These are phyloP conservation scores for Loris lydekkerianus DNA, from an alignment of 2,797 vertebrate genomes.

Conservation along the genomic window DNA sequence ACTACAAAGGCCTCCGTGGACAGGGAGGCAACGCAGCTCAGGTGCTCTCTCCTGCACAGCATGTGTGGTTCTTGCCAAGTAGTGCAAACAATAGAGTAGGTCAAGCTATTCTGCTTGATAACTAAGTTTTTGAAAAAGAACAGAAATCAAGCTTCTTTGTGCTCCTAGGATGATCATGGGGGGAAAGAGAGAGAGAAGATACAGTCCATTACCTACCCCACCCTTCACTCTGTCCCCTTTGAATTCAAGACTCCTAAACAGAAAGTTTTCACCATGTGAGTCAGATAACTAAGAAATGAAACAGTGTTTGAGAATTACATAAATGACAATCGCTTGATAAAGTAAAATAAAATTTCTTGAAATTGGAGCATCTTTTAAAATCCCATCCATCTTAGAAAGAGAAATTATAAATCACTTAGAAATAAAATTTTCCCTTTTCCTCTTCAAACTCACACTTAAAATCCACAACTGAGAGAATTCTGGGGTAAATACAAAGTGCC, in stretches of 20 bases:
- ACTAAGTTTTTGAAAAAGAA: slow-evolving; percentile 83
- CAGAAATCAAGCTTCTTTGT: slow-evolving; percentile 83
- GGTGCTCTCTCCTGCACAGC: background rate
- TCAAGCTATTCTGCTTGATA: slow-evolving; percentile 84
- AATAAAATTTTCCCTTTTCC: slow-evolving; percentile 78
- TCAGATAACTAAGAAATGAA: slow-evolving; percentile 91
- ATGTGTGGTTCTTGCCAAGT: slow-evolving; percentile 41
- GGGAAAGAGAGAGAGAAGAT: slow-evolving; percentile 27
- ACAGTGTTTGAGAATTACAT: slow-evolving; percentile 93
- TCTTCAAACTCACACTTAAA: slow-evolving; percentile 72
- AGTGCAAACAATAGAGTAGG: slow-evolving; percentile 79
- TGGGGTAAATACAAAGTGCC: slow-evolving; percentile 82
- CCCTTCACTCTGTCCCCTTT: background rate
- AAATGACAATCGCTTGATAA: slow-evolving; percentile 89
- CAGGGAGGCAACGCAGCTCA: no score
- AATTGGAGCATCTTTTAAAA: slow-evolving; percentile 90
- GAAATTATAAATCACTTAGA: slow-evolving; percentile 86
- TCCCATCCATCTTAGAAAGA: slow-evolving; percentile 88
- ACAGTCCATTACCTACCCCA: background rate
- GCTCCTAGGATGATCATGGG: slow-evolving; percentile 77
- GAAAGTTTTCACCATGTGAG: slow-evolving; percentile 89
- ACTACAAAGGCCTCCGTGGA: background rate
- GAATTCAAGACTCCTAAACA: slow-evolving; percentile 61
- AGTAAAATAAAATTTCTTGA: slow-evolving; percentile 85
- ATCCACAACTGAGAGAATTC: slow-evolving; percentile 72